These are phyloP conservation scores for Octomys mimax DNA, from an alignment of 2,797 vertebrate genomes.

Conservation along the genomic window DNA sequence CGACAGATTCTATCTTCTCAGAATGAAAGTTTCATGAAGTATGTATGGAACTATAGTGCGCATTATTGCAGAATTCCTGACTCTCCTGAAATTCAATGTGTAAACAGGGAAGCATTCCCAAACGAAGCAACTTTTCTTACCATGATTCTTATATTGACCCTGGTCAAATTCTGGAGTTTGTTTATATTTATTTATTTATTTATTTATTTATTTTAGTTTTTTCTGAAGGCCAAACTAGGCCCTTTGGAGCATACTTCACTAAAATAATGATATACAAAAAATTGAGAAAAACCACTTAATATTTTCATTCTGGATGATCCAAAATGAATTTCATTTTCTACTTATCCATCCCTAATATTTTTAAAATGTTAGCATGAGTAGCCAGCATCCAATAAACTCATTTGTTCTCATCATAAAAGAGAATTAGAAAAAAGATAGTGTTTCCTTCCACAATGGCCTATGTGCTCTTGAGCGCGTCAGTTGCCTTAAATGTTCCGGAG, in stretches of 20 bases:
- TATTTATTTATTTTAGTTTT: background rate
- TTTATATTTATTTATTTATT: too few relatives aligned
- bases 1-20: background rate
- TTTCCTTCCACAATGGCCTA: fast-evolving
- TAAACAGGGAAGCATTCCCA: background rate
- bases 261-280: background rate
- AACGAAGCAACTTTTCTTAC: background rate
- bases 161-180: background rate
- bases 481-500: background rate
- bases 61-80: background rate
- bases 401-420: background rate
- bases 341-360: background rate
- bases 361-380: background rate
- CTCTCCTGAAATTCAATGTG: background rate
- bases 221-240: background rate
- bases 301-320: background rate
- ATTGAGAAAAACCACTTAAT: background rate
- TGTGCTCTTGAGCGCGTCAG: background rate
- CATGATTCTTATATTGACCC: background rate
- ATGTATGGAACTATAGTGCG: background rate
- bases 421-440: background rate
- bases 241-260: background rate
- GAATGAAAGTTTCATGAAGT: background rate
- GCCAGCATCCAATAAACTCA: background rate
- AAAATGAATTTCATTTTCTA: background rate